phyloP scores from a whole-genome alignment of 2,888 invertebrate species.

The Loripinus fragilis region DNA sequence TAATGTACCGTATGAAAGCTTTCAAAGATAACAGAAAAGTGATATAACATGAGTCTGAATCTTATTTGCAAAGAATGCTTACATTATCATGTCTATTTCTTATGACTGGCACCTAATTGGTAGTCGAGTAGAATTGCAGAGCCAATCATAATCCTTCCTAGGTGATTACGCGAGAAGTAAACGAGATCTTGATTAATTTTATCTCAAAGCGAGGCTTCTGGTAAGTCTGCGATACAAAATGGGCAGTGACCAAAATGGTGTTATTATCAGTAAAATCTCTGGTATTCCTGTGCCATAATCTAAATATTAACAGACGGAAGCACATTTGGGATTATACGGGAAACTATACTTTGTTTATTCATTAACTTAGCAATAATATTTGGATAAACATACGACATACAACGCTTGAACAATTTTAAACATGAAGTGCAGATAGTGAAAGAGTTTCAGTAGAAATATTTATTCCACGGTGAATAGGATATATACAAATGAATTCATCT shows the following conservation, averaged over 20 bases:
- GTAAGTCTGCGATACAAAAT: neutral
- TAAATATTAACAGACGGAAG: constrained; percentile 41
- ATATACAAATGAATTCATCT: constrained; percentile 17
- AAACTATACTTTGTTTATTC: constrained; percentile 64
- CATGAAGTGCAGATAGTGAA: constrained; percentile 6
- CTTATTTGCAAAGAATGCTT: constrained; percentile 10
- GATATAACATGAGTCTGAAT: constrained; percentile 3
- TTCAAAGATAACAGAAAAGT: neutral
- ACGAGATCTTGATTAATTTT: constrained; percentile 57
- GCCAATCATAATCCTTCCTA: neutral
- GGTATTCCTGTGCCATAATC: constrained; percentile 41
- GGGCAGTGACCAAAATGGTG: constrained; percentile 20
- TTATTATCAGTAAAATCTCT: constrained; percentile 12
- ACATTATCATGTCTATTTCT: constrained; percentile 6
- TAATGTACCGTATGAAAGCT: constrained; percentile 14
- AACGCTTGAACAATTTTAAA: constrained; percentile 20
- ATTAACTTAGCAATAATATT: constrained; percentile 63
- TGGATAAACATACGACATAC: constrained; percentile 61
- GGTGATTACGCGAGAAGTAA: constrained; percentile 46
- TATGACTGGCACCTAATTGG: constrained; percentile 14
- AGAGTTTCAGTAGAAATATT: constrained; percentile 12
- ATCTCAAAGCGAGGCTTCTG: constrained; percentile 34
- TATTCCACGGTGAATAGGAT: constrained; percentile 12
- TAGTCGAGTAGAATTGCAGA: neutral
- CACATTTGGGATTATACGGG: constrained; percentile 51